phyloP scores from a whole-genome alignment of 2,888 invertebrate species.

The Drosophila koepferae region DNA sequence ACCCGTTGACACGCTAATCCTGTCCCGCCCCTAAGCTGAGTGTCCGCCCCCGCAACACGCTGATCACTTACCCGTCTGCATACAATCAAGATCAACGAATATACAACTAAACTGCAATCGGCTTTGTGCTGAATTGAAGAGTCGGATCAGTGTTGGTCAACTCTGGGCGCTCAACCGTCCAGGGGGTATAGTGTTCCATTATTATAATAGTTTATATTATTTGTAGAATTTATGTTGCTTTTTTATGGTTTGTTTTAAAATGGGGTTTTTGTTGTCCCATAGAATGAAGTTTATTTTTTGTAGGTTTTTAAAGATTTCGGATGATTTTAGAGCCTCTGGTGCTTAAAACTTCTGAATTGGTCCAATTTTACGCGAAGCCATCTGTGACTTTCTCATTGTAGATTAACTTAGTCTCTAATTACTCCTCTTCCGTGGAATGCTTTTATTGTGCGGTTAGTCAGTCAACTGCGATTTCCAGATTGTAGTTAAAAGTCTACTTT shows the following conservation, averaged over 20 bases:
- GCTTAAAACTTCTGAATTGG: neutral
- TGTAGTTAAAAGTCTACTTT: neutral
- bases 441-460: neutral
- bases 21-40: slow-evolving; percentile 17
- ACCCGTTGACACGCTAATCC: slow-evolving; percentile 2
- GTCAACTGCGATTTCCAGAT: neutral
- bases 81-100: slow-evolving; percentile 63
- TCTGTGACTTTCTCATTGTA: neutral
- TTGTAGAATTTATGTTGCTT: slow-evolving; percentile 7
- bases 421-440: neutral
- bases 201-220: slow-evolving; percentile 1
- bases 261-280: too few relatives aligned
- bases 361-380: neutral
- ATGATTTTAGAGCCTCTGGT: neutral
- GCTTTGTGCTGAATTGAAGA: slow-evolving; percentile 25
- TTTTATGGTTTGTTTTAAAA: neutral
- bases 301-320: neutral
- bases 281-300: neutral
- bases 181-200: slow-evolving; percentile 6
- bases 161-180: slow-evolving; percentile 17
- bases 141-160: slow-evolving; percentile 20
- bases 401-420: neutral
- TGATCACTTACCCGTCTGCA: slow-evolving; percentile 66
- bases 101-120: slow-evolving; percentile 66
- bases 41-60: slow-evolving; percentile 41